These are phyloP conservation scores for Latrodectus geometricus DNA, from an alignment of 1,140 invertebrate species.

Conservation along the genomic window DNA sequence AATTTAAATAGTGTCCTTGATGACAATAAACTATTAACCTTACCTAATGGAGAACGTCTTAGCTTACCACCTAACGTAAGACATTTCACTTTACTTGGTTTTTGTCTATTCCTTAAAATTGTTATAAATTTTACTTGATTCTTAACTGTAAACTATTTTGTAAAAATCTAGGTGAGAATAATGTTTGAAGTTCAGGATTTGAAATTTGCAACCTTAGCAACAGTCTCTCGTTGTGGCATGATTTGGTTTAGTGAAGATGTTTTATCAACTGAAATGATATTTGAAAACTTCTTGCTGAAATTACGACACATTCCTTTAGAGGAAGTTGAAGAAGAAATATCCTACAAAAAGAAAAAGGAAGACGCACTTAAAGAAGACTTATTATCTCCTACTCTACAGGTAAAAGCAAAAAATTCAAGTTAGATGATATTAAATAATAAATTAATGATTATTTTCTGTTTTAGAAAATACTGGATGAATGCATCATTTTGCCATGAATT, in stretches of 20 bases:
- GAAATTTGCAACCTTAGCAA: conserved; percentile 97
- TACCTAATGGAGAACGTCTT: conserved; percentile 98
- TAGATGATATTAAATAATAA: too few species aligned
- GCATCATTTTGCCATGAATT: too few species aligned
- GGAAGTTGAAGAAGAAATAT: conserved; percentile 82
- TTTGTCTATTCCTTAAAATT: neutral
- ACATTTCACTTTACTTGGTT: neutral
- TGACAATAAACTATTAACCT: conserved; percentile 97
- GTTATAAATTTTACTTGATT: neutral
- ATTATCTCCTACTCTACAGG: conserved; percentile 83
- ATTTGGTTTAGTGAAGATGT: conserved; percentile 99
- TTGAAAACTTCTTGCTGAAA: conserved; percentile 92
- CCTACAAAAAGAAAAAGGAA: conserved; percentile 69
- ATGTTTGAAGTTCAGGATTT: conserved; percentile 99
- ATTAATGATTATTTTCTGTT: too few species aligned
- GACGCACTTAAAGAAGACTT: conserved; percentile 72
- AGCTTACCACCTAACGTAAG: conserved; percentile 96
- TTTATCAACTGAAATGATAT: conserved; percentile 98
- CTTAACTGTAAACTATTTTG: conserved; percentile 21
- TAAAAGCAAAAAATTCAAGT: conserved; percentile 64
- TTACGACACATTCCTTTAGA: conserved; percentile 91
- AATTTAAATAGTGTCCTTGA: conserved; percentile 98
- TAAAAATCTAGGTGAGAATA: conserved; percentile 76
- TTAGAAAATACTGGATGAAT: too few species aligned
- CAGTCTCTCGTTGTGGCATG: conserved; percentile 99